phyloP scores from a whole-genome alignment of 2,797 vertebrate species.

The Aselliscus stoliczkanus region DNA sequence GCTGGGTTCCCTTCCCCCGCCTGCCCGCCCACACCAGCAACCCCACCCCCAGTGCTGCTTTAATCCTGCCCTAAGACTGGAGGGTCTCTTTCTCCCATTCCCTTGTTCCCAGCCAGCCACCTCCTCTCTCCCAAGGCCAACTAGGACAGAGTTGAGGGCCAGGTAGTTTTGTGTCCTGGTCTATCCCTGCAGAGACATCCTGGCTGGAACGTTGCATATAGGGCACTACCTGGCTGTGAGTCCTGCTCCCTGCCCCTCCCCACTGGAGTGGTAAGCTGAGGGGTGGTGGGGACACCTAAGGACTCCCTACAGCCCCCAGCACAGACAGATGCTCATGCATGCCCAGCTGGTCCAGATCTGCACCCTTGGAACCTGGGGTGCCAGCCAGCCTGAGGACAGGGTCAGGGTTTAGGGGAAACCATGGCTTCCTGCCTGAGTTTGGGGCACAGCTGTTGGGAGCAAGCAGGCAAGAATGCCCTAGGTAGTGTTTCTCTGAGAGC shows the following conservation, averaged over 20 bases:
- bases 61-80: neutral
- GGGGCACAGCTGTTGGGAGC: neutral
- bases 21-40: neutral
- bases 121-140: neutral
- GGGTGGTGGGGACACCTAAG: neutral
- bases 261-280: neutral
- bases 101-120: neutral
- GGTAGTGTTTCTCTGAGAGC: neutral
- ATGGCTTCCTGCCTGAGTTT: neutral
- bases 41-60: neutral
- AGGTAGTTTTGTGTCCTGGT: neutral
- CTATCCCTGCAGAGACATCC: neutral
- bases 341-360: neutral
- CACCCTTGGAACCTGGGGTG: neutral
- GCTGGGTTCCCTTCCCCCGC: slow-evolving; percentile 49
- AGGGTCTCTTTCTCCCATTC: slow-evolving; percentile 8
- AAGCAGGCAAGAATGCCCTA: neutral
- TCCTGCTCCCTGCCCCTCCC: neutral
- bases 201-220: neutral
- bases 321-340: neutral
- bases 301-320: neutral
- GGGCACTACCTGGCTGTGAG: neutral
- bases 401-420: neutral
- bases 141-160: neutral
- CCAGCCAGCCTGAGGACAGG: neutral